Base-by-base conservation (phyloP, 2,797 vertebrate species). In the Rhyacichthys aspro region DNA sequence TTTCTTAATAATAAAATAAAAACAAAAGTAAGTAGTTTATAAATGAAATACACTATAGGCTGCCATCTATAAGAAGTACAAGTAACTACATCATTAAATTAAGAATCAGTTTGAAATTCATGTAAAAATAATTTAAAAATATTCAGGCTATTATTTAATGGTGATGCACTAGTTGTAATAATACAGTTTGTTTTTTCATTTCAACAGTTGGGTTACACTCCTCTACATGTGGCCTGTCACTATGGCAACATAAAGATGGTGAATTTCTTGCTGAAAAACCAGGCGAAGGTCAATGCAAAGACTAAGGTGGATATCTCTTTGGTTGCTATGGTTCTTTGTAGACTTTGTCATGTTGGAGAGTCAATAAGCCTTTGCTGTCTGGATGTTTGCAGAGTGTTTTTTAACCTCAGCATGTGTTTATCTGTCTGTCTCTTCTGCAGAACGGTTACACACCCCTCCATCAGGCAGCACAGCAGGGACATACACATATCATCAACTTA, bases 171-270 rank as follows among this genome's bases (percentile, higher is more conserved):
- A 34, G n/a, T 36, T 7, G 2, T 11, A 36, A 50, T 17, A 32
- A 48, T 9, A 28, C 2, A 34, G 16, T 49, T 2, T 11, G 36
- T 17, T 50, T 36, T 58, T 63, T 43, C 70, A 10, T 44, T 1
- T 86, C 76, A 80, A 63, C 84, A 99, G 98, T 94, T 98, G 94
- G 95, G 94, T 9, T 99, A 98, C 79, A 97, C 95, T 17, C 98
- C 98, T 6, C 84, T 99, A 33, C 98, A 99, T 4, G 97, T 99
- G 59, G 96, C 96, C 84, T 96, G 95, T 93, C 97, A 98, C 92
- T 99, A 99, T 59, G 97, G 98, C 86, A 98, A 98, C 78, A 90
- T 98, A 67, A 98, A 98, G 91, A 94, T 98, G 63, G 96, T 97
- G 18, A 96, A 95, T 84, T 98, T 97, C 90, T 93, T 99, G 34